phyloP scores from a whole-genome alignment of 2,797 vertebrate species.

The Manis crassicaudata region DNA sequence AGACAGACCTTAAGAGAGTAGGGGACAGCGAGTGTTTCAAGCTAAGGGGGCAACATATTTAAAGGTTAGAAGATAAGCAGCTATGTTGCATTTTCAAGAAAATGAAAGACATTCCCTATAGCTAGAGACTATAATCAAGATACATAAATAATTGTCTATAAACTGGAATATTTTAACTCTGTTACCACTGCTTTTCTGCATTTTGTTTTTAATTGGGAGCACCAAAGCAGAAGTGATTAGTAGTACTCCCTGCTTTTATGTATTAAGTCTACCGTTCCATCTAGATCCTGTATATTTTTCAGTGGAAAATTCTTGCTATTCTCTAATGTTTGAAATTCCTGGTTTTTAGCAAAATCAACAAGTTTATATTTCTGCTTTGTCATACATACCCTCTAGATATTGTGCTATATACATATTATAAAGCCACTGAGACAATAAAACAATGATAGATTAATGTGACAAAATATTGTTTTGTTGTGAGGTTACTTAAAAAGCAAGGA shows the following conservation, averaged over 20 bases:
- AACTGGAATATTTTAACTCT: background rate
- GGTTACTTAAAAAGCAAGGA: background rate
- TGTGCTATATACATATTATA: background rate
- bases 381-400: background rate
- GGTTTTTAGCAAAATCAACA: background rate
- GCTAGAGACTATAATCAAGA: background rate
- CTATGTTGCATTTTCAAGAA: background rate
- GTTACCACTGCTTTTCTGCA: background rate
- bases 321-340: background rate
- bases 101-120: background rate
- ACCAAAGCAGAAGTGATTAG: background rate
- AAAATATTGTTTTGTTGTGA: background rate
- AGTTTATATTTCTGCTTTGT: background rate
- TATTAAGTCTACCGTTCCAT: background rate
- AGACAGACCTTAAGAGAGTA: background rate
- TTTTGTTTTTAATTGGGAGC: background rate
- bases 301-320: background rate
- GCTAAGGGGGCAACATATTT: background rate
- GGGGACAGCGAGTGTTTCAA: background rate
- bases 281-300: background rate
- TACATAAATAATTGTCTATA: background rate
- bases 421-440: background rate
- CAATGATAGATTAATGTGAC: background rate
- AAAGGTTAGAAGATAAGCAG: background rate
- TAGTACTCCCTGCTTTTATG: background rate